These are phyloP conservation scores for Crocallis elinguaria DNA, from an alignment of 2,888 invertebrate genomes.

Conservation along the genomic window DNA sequence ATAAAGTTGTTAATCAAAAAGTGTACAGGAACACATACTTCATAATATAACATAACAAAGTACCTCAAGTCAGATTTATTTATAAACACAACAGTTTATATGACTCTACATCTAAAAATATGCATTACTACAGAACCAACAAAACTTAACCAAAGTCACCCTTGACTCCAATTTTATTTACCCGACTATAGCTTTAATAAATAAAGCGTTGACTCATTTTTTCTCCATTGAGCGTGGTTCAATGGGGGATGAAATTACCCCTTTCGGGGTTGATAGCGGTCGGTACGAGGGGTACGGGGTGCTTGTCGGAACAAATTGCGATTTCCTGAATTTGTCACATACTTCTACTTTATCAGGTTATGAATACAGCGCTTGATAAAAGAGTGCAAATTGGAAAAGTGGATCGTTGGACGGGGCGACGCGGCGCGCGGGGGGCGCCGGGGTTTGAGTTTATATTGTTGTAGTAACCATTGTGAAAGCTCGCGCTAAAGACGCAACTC, in stretches of 20 bases:
- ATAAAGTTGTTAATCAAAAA: too few relatives aligned
- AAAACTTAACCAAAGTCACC: neutral
- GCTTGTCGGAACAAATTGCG: constrained; percentile 23
- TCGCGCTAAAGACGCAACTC: too few relatives aligned
- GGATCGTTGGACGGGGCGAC: too few relatives aligned
- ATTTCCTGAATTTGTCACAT: constrained; percentile 32
- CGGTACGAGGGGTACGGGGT: constrained; percentile 13
- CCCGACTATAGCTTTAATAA: constrained; percentile 17
- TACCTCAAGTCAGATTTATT: too few relatives aligned
- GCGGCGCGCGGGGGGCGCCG: too few relatives aligned
- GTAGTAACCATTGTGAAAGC: too few relatives aligned
- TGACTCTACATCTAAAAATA: too few relatives aligned
- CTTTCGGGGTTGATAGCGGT: constrained; percentile 39
- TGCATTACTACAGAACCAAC: constrained; percentile 5
- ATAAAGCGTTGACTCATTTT: constrained; percentile 48
- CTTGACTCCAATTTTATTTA: constrained; percentile 12
- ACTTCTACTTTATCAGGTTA: constrained; percentile 18
- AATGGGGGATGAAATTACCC: constrained; percentile 47
- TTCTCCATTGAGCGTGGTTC: constrained; percentile 39
- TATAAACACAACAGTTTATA: too few relatives aligned
- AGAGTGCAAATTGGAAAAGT: neutral
- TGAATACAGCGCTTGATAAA: constrained; percentile 1
- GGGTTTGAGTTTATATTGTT: too few relatives aligned
- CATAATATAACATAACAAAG: too few relatives aligned
- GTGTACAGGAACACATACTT: too few relatives aligned